Percentiles rank a stretch among this genome's conserved stretches.
Conservation (phyloP, 2,888 invertebrate genomes). For the Philonicus albiceps region DNA sequence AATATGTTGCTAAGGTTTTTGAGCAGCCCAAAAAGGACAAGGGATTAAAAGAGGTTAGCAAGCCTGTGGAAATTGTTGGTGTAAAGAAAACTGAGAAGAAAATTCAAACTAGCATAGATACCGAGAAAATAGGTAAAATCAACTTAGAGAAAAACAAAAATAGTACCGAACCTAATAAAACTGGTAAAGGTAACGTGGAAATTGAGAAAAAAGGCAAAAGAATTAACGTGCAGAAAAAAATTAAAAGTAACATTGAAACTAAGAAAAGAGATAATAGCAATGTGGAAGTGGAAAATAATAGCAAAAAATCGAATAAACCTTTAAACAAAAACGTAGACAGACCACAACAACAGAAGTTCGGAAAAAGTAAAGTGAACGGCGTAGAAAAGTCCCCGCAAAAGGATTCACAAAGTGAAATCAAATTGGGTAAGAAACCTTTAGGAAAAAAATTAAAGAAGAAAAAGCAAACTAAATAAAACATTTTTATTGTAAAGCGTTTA, state of each 20-base stretch:
- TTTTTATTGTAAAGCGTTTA: background rate
- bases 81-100: background rate
- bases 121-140: background rate
- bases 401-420: background rate
- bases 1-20: conserved; percentile 61
- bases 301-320: background rate
- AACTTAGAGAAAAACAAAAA: background rate
- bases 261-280: background rate
- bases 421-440: background rate
- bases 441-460: conserved; percentile 53
- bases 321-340: background rate
- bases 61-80: background rate
- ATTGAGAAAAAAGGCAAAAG: background rate
- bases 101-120: background rate
- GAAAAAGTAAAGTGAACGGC: background rate
- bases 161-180: background rate
- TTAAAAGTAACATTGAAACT: background rate
- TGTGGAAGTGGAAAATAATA: background rate
- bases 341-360: background rate
- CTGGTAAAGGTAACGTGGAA: background rate
- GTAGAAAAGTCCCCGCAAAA: background rate
- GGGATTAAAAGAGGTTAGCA: background rate
- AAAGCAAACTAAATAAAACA: conserved; percentile 39
- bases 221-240: background rate
- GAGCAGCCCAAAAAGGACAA: conserved; percentile 56